Conservation (phyloP, 2,113 vertebrate species). For the Hyla sarda region DNA sequence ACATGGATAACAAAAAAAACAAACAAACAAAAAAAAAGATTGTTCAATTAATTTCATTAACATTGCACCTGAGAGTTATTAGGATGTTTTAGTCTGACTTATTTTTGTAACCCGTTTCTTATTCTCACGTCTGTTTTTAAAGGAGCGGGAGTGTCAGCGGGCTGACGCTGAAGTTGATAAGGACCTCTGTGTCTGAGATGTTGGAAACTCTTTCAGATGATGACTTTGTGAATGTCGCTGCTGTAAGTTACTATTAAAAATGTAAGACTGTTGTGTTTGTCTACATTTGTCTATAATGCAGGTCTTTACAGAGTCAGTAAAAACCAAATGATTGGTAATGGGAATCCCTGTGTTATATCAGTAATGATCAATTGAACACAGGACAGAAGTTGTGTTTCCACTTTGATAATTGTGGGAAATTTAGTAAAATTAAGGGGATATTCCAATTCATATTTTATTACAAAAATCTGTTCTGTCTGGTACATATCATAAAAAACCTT, state of each 20-base stretch:
- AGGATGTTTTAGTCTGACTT: constrained; percentile 37
- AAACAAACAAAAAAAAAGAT: too few species aligned
- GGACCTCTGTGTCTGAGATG: constrained; percentile 96
- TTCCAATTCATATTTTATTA: too few species aligned
- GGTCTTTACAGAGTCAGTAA: not conserved
- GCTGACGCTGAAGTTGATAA: constrained; percentile 92
- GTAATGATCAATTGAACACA: not conserved
- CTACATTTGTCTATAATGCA: too few species aligned
- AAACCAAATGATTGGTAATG: not conserved
- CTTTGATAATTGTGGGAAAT: too few species aligned
- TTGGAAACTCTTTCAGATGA: constrained; percentile 96
- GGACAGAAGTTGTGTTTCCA: not conserved
- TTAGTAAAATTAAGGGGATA: too few species aligned
- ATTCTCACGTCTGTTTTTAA: constrained; percentile 16
- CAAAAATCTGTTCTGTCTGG: too few species aligned
- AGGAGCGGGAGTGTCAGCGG: constrained; percentile 98
- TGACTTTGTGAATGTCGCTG: constrained; percentile 98
- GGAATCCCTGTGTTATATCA: not conserved
- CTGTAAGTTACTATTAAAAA: constrained; percentile 82
- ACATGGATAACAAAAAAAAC: not conserved
- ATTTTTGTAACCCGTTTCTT: constrained; percentile 11
- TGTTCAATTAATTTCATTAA: constrained; percentile 50
- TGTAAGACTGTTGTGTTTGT: too few species aligned
- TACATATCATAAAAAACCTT: too few species aligned
- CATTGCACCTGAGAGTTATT: constrained; percentile 22